These are phyloP conservation scores for Chrosomus eos DNA, from an alignment of 2,797 vertebrate species.

Conservation along the genomic window DNA sequence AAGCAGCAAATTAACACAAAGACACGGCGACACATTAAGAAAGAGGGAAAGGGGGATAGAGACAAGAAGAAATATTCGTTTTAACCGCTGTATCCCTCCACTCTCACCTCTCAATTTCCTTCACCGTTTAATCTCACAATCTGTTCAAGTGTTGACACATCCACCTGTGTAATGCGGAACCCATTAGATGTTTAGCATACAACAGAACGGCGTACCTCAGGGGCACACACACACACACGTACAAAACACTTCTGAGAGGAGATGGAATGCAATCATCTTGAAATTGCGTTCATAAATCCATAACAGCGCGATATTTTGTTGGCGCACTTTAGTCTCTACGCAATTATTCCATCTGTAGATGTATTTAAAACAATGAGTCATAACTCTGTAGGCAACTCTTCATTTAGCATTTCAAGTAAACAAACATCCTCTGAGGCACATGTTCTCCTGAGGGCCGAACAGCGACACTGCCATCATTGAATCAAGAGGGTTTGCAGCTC, in stretches of 20 bases:
- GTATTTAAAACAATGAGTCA: constrained; percentile 4
- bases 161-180: not conserved
- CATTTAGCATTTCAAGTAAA: constrained; percentile 19
- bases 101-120: constrained; percentile 25
- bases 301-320: constrained; percentile 8
- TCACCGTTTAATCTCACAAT: constrained; percentile 25
- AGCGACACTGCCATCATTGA: not conserved
- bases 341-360: constrained; percentile 1
- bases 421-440: not conserved
- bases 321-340: not conserved
- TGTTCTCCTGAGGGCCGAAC: not conserved
- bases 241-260: constrained; percentile 33
- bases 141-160: constrained; percentile 41
- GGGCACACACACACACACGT: not conserved
- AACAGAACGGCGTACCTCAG: constrained; percentile 1
- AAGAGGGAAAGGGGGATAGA: constrained; percentile 27
- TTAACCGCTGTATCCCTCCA: not conserved
- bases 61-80: not conserved
- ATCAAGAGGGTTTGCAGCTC: not conserved
- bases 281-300: constrained; percentile 43
- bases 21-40: constrained; percentile 73
- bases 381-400: not conserved
- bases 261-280: constrained; percentile 27
- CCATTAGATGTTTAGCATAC: not conserved
- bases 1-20: constrained; percentile 86